These are phyloP conservation scores for Halcyon leucocephala DNA, from an alignment of 2,797 vertebrate species.

Conservation along the genomic window DNA sequence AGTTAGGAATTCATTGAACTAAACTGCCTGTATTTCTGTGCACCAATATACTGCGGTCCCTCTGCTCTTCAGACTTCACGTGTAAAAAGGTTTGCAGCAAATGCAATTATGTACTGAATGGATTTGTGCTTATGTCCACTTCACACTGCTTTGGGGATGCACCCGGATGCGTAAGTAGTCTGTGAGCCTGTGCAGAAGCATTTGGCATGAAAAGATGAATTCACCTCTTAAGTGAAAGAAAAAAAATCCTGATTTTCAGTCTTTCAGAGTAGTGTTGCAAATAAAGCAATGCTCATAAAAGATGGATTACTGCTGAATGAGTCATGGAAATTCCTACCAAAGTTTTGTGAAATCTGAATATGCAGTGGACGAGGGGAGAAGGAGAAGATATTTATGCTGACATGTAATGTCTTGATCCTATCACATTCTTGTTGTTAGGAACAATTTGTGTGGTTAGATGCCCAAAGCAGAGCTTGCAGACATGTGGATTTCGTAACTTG, in stretches of 20 bases:
- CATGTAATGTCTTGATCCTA: slow-evolving; percentile 57
- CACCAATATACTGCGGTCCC: neutral
- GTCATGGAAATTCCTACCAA: slow-evolving; percentile 58
- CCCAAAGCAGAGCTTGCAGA: slow-evolving; percentile 1
- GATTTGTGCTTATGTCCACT: neutral
- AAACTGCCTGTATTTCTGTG: neutral
- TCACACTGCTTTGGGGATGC: neutral
- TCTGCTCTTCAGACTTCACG: slow-evolving; percentile 4
- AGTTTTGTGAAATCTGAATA: slow-evolving; percentile 59
- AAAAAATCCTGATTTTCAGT: neutral
- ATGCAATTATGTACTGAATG: neutral
- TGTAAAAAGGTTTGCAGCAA: slow-evolving; percentile 42
- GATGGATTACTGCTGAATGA: slow-evolving; percentile 45
- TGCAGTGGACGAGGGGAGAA: neutral
- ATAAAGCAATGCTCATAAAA: slow-evolving; percentile 37
- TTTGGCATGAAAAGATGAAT: neutral
- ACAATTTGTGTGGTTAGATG: slow-evolving; percentile 41
- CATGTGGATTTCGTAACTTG: neutral
- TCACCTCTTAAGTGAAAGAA: neutral
- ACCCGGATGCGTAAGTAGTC: neutral
- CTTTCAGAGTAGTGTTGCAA: neutral
- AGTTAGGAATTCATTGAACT: slow-evolving; percentile 7
- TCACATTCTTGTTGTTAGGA: slow-evolving; percentile 18
- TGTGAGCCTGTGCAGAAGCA: neutral
- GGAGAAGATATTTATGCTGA: slow-evolving; percentile 47